Base-by-base conservation (phyloP, 2,797 vertebrate species). In the Morus bassanus region DNA sequence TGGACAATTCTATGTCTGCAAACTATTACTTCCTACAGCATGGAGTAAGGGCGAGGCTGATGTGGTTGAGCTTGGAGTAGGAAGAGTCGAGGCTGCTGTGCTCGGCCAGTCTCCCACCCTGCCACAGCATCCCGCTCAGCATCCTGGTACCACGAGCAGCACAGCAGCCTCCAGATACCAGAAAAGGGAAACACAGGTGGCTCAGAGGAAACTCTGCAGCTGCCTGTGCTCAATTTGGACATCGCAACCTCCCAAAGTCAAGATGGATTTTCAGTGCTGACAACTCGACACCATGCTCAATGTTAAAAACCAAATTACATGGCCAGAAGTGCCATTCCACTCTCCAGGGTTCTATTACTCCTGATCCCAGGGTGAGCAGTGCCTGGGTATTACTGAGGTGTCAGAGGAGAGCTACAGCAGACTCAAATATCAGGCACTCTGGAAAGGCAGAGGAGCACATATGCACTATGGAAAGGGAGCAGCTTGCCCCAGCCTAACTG, bases 61-160 rank as follows among this genome's bases (percentile, higher is more conserved):
- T 88, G 89, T 15, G 56, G 65, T 51, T 70, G 59, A 67, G 39
- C 57, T 54, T 14, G 12, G 45, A 76, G 64, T 13, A 53, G 50
- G 48, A 64, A 43, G 50, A 68, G 15, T n/a, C 0, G 5, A 67
- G 43, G 48, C 28, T 53, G 35, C 84, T 31, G 70, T 21, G 28
- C 56, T 8, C 0, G 0, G 23, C 18, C 0, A 0, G 2, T 53
- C 24, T 93, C 72, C 39, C 64, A 77, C 27, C 28, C 56, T 35
- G 48, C n/a, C 53, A 48, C 37, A 48, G 43, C 54, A 69, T 35
- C 77, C 69, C 2, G 3, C 43, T 31, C 57, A 8, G 35, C 35
- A 50, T 76, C 45, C 50, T 3, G 0, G 24, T 41, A 45, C 43
- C 65, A 53, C 1, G 0, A 85, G 56, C 72, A 80, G 22, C 72